Evolutionary conservation across 64 coral and sea anemone genomes (phyloP).

Genomic region (Stichodactyla helianthus): DNA sequence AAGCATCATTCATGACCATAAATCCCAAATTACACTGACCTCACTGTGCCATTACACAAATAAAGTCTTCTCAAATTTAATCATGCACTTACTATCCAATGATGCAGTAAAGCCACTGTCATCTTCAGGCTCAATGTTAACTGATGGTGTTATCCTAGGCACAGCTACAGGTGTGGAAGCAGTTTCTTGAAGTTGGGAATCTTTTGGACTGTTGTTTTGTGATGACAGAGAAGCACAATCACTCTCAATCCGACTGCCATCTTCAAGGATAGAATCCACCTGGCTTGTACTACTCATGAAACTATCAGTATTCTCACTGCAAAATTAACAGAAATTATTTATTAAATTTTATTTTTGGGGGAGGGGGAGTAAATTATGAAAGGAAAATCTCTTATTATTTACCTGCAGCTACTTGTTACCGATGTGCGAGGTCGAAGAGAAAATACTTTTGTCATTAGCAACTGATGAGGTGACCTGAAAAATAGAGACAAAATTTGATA

Average conservation of each 20-base stretch:
- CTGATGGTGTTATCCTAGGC: slow-evolving; percentile 49
- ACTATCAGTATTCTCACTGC: slow-evolving; percentile 65
- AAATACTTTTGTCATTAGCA: slow-evolving; percentile 90
- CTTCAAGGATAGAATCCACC: slow-evolving; percentile 63
- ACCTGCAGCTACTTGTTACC: slow-evolving; percentile 60
- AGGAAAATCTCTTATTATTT: background rate
- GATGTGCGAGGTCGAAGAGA: slow-evolving; percentile 69
- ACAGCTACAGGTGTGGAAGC: slow-evolving; percentile 71
- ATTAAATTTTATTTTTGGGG: background rate
- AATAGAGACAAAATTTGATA: background rate
- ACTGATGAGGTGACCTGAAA: slow-evolving; percentile 77
- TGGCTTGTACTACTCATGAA: slow-evolving; percentile 43
- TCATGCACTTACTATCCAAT: slow-evolving; percentile 63
- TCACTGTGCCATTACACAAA: no score
- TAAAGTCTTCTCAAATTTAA: no score
- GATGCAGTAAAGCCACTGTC: slow-evolving; percentile 81
- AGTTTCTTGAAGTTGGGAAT: slow-evolving; percentile 28
- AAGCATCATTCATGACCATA: no score
- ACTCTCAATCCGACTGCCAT: slow-evolving; percentile 49
- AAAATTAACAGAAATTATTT: background rate
- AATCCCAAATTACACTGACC: no score
- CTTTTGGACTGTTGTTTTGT: slow-evolving; percentile 78
- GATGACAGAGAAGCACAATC: slow-evolving; percentile 71
- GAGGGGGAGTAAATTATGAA: background rate
- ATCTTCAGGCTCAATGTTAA: slow-evolving; percentile 68